Base-by-base conservation (phyloP, 1,140 invertebrate genomes). In the Cydia fagiglandana region DNA sequence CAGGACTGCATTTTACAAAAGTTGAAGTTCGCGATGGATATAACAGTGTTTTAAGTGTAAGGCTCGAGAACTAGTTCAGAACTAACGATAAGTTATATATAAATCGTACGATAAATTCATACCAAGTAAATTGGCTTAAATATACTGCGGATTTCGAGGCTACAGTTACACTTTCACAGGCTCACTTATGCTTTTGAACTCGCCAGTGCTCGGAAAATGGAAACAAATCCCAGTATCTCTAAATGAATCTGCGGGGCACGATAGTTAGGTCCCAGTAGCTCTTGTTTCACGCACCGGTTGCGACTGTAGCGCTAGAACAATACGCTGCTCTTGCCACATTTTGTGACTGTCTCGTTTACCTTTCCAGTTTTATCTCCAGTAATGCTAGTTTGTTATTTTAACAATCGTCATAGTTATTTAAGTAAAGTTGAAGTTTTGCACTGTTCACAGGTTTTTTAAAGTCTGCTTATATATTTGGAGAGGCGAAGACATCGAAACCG, bases 251-350 rank as follows among this genome's bases (percentile, higher is more conserved):
- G 80, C 75, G 78, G 79, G 80, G 50, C 73, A 81, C 81, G 84
- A 86, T 87, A 86, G 86, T 84, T 80, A 85, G 24, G 85, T 86
- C 84, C 80, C 85, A 41, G 9, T 85, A 82, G 81, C 84, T 86
- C 83, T 88, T 86, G 85, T 88, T 89, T 88, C 83, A 89, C 85
- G 87, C 83, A 85, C 81, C 86, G 84, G 81, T 83, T 86, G 80
- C 79, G 74, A 79, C 82, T 83, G 74, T 78, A 81, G 84, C 80
- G 78, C 78, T 83, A 82, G 76, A 82, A 85, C 84, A 86, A 86
- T 82, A 81, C 76, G 78, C 61, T 75, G 47, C 76, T 79, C 77
- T 77, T 79, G 75, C 47, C 73, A 74, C 41, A 38, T 47, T 77
- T 74, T 34, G 34, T 41, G 15, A 73, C 41, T 24, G 38, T 50